Conservation (phyloP, 2,888 invertebrate genomes). For the Phyllotreta cruciferae region DNA sequence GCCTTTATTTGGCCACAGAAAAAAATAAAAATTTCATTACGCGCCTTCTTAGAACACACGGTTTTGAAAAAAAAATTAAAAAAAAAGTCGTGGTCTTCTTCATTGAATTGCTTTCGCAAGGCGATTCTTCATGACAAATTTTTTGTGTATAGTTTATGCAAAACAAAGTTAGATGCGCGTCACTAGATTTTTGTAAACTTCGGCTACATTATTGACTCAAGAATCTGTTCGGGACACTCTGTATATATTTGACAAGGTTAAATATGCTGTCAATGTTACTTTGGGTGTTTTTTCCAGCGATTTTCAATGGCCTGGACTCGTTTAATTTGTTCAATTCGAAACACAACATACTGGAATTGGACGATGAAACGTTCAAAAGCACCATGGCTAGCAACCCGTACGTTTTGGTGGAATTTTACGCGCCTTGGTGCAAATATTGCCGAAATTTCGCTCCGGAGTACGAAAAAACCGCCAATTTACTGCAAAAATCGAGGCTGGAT, state of each 20-base stretch:
- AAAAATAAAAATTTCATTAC: too few species aligned
- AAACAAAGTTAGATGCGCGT: too few species aligned
- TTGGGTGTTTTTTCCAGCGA: neutral
- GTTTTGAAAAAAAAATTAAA: too few species aligned
- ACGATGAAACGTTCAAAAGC: constrained; percentile 27
- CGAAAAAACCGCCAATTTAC: constrained; percentile 77
- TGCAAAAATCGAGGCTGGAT: constrained; percentile 64
- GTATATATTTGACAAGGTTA: neutral
- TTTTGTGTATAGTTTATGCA: too few species aligned
- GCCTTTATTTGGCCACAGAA: too few species aligned
- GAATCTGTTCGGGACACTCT: too few species aligned
- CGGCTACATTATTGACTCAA: too few species aligned
- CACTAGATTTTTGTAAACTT: too few species aligned
- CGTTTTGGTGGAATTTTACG: constrained; percentile 70
- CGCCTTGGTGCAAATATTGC: constrained; percentile 93
- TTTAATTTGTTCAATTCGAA: neutral
- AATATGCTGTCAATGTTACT: constrained; percentile 12
- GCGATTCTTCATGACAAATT: too few species aligned
- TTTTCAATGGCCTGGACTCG: neutral
- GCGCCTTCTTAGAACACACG: too few species aligned
- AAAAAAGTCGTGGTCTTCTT: too few species aligned
- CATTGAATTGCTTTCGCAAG: too few species aligned
- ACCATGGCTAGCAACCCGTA: constrained; percentile 23
- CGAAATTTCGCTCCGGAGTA: constrained; percentile 88
- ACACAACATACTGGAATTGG: constrained; percentile 27